Percentiles rank a stretch among this genome's conserved stretches.
Conservation (phyloP, 2,888 invertebrate species). For the Acanthosepion pharaonis region DNA sequence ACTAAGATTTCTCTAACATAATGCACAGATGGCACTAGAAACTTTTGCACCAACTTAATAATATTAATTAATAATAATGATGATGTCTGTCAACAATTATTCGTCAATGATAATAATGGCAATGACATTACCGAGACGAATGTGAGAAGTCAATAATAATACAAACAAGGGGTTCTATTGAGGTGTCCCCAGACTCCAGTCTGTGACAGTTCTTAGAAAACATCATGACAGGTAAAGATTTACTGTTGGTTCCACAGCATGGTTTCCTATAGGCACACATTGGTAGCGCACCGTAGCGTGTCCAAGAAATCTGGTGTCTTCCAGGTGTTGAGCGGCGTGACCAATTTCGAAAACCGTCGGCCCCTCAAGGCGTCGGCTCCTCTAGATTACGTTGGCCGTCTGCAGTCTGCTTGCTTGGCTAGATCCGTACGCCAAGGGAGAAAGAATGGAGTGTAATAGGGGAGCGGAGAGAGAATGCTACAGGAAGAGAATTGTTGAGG, state of each 20-base stretch:
- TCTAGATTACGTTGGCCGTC: neutral
- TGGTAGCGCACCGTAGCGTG: neutral
- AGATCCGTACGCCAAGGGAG: neutral
- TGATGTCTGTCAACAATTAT: neutral
- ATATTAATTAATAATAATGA: neutral
- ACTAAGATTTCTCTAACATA: too few relatives aligned
- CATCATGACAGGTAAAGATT: neutral
- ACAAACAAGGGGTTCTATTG: neutral
- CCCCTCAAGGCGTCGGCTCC: neutral
- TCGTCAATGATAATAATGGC: neutral
- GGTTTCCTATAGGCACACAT: neutral
- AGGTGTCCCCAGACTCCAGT: neutral
- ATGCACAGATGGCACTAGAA: too few relatives aligned
- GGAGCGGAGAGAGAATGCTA: neutral
- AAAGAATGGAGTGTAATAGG: neutral
- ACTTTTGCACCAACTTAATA: too few relatives aligned
- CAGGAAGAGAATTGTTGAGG: neutral
- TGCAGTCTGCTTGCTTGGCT: slow-evolving; percentile 33
- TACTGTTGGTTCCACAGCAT: slow-evolving; percentile 7
- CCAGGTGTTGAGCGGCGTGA: slow-evolving; percentile 21
- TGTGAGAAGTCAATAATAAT: neutral
- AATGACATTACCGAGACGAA: neutral
- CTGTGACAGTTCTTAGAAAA: neutral
- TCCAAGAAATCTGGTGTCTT: slow-evolving; percentile 6
- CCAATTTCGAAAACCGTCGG: neutral